These are phyloP conservation scores for Bettongia penicillata DNA, from an alignment of 2,113 vertebrate species.

Conservation along the genomic window DNA sequence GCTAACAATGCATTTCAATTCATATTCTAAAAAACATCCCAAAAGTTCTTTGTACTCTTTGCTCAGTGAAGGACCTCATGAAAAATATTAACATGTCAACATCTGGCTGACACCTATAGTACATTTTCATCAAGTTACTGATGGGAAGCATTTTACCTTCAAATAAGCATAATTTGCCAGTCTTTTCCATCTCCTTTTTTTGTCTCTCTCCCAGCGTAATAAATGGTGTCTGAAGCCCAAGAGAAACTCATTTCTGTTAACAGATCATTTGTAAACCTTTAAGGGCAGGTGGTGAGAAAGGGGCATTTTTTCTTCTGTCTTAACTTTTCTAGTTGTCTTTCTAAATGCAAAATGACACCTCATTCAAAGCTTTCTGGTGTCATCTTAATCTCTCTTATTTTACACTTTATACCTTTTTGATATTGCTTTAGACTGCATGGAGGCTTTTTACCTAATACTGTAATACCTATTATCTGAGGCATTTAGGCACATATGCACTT, in stretches of 20 bases:
- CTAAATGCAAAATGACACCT: slow-evolving; percentile 81
- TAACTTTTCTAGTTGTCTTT: slow-evolving; percentile 74
- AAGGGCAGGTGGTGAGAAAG: slow-evolving; percentile 67
- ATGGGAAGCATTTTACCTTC: slow-evolving; percentile 76
- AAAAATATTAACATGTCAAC: slow-evolving; percentile 73
- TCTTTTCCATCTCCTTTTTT: slow-evolving; percentile 58
- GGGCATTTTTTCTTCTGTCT: slow-evolving; percentile 67
- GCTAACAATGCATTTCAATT: slow-evolving; percentile 66
- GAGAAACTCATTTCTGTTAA: slow-evolving; percentile 78
- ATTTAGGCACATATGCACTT: slow-evolving; percentile 77
- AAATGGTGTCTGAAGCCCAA: slow-evolving; percentile 77
- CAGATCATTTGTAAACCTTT: slow-evolving; percentile 78
- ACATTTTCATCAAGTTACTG: slow-evolving; percentile 67
- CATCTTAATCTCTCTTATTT: slow-evolving; percentile 80
- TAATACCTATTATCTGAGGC: slow-evolving; percentile 82
- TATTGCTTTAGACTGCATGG: slow-evolving; percentile 73
- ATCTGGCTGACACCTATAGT: slow-evolving; percentile 71
- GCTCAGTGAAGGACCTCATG: slow-evolving; percentile 58
- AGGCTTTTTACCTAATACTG: slow-evolving; percentile 81
- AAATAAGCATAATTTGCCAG: slow-evolving; percentile 76
- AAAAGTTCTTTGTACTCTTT: slow-evolving; percentile 69
- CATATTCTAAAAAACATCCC: slow-evolving; percentile 70
- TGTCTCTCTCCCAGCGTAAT: slow-evolving; percentile 66
- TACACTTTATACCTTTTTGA: slow-evolving; percentile 79
- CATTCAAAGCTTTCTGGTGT: slow-evolving; percentile 78